Base-by-base conservation (phyloP, 2,888 invertebrate genomes). In the Alentia gelatinosa region DNA sequence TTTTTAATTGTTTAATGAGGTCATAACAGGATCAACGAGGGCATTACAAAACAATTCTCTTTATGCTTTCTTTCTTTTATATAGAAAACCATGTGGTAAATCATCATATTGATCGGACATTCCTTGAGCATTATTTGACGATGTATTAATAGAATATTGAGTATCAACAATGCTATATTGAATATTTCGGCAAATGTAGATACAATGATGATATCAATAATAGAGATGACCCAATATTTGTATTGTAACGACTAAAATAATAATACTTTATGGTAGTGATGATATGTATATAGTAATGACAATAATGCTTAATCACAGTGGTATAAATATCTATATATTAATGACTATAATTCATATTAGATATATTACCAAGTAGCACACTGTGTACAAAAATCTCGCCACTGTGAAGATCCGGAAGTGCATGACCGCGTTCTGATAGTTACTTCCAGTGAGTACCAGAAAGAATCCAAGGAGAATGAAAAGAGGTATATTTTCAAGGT, bases 381-480 rank as follows among this genome's bases (percentile, higher is more conserved):
- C 26, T 19, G 19, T n/a, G 47, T 47, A 86, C 1, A 86, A 19
- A 0, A 86, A 7, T 7, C 86, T 42, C 1, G 86, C 86, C 47
- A 42, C 30, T 23, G 86, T 86, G 47, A 86, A 86, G 23, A 86
- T 30, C 50, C 86, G 42, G 47, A 86, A 86, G 86, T 86, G 86
- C 42, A 86, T 47, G 12, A 86, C 47, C 15, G 86, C 86, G 42
- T 42, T 47, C 47, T 30, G 12, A 30, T 86, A 86, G 50, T 35
- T 47, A 50, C 86, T 47, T 42, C 86, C 86, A 33, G 86, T 86
- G 0, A 33, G 30, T 4, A 86, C 47, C n/a, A 86, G 35, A 42
- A 86, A 47, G 26, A 86, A 9, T 42, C 42, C 86, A 9, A 86
- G 86, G 42, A 86, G 30, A 30, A 86, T 86, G 86, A 86, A 86